phyloP scores from a whole-genome alignment of 1,140 invertebrate genomes.

The Melanaphis sacchari region DNA sequence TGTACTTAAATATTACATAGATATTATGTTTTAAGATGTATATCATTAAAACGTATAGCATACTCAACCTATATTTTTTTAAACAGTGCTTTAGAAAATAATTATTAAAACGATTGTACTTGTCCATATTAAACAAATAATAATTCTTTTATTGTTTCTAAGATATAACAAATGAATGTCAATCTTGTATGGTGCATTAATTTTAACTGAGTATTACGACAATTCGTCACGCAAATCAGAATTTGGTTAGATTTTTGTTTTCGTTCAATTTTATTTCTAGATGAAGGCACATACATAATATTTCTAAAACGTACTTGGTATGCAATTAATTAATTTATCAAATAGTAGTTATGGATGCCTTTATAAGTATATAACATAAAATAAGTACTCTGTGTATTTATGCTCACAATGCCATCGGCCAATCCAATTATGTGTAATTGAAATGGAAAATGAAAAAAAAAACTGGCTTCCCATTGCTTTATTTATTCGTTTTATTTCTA shows the following conservation, averaged over 20 bases:
- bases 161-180: neutral
- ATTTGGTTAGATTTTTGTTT: neutral
- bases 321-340: constrained; percentile 10
- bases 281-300: neutral
- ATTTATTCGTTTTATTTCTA: constrained; percentile 28
- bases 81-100: neutral
- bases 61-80: neutral
- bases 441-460: constrained; percentile 36
- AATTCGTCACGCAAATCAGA: neutral
- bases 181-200: neutral
- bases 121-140: neutral
- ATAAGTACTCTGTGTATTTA: neutral
- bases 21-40: neutral
- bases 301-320: neutral
- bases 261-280: neutral
- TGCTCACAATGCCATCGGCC: constrained; percentile 14
- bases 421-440: constrained; percentile 47
- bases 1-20: neutral
- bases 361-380: constrained; percentile 4
- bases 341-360: neutral
- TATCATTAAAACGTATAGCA: neutral
- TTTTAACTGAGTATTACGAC: neutral
- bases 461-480: constrained; percentile 19
- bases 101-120: neutral
- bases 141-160: neutral